A percentile compares a stretch with the other conserved stretches of the same genome.
Conservation (phyloP, 2,888 invertebrate genomes). For the Podotricha telesiphe region DNA sequence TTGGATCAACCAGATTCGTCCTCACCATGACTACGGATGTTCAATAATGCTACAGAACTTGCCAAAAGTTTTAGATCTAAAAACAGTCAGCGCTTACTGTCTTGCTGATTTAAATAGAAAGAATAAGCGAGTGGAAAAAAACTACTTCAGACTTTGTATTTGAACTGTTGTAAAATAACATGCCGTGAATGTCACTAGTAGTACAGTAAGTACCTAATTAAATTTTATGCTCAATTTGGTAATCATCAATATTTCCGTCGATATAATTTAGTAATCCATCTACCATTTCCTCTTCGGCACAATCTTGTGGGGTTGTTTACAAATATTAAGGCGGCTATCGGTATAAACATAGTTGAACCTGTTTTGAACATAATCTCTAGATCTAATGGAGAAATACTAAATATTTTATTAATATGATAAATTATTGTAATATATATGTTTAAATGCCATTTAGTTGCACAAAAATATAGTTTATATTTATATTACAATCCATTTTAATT, state of each 20-base stretch:
- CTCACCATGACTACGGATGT: conserved; percentile 27
- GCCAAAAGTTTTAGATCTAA: conserved; percentile 31
- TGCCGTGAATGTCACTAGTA: background rate
- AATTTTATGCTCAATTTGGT: background rate
- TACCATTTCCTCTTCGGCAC: background rate
- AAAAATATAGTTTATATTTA: conserved; percentile 2
- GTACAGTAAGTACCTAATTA: too few relatives aligned
- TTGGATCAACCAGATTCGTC: conserved; percentile 20
- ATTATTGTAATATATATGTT: background rate
- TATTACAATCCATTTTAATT: conserved; percentile 7
- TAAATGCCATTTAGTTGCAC: background rate
- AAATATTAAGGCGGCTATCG: background rate
- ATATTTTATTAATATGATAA: background rate
- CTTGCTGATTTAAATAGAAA: conserved; percentile 28
- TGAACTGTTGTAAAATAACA: conserved; percentile 28
- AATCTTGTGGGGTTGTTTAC: background rate
- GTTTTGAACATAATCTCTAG: too few relatives aligned
- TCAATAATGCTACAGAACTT: conserved; percentile 31
- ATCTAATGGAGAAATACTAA: background rate
- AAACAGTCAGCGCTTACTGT: conserved; percentile 26
- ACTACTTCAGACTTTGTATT: background rate
- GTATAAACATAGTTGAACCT: too few relatives aligned
- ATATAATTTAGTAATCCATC: background rate
- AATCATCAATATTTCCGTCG: background rate
- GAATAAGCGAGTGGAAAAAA: conserved; percentile 19